Evolutionary conservation across 2,797 vertebrate genomes (phyloP), one percentile per base, ranked within the genome.

Genomic region (Eospalax fontanierii): DNA sequence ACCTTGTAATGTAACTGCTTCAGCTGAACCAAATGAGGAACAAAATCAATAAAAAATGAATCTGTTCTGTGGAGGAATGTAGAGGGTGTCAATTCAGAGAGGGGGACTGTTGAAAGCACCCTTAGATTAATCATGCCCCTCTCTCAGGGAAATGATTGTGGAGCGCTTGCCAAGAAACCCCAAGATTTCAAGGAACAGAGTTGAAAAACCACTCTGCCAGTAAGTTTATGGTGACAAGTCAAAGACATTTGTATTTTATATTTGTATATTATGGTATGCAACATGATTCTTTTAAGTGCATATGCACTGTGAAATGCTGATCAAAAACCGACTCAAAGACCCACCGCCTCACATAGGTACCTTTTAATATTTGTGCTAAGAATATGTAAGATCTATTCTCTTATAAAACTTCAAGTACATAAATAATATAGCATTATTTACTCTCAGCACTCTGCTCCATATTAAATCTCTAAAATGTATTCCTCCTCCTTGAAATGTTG

Each of bases 1-100:
- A 65, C 38, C 21, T 61, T 90, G 12, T 11, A 26, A 46, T 35
- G 78, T 50, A 87, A 38, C 19, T 78, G 74, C 70, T 93, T 65
- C 78, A 61, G 73, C 54, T 78, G 89, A 93, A 93, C 19, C 65
- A 54, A 94, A 87, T 21, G 38, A 57, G 35, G 26, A 89, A 83
- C 35, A 59, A 87, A 91, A 65, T 40, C 14, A n/a, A 50, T 43
- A 18, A 71, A 89, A 54, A 11, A 73, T 24, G 40, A 43, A 57
- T 30, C 9, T 81, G 71, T 66, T 94, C 28, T 70, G 68, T 26
- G 5, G 50, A 80, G 30, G 21, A 0, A 1, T 19, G 28, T 18
- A 4, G 26, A 35, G 40, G 57, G 26, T 70, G 46, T 11, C 24
- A 26, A 84, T 19, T 18, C 24, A 68, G 21, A 73, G 14, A 8